phyloP scores from a whole-genome alignment of 2,113 vertebrate genomes.

The Oncorhynchus tshawytscha region DNA sequence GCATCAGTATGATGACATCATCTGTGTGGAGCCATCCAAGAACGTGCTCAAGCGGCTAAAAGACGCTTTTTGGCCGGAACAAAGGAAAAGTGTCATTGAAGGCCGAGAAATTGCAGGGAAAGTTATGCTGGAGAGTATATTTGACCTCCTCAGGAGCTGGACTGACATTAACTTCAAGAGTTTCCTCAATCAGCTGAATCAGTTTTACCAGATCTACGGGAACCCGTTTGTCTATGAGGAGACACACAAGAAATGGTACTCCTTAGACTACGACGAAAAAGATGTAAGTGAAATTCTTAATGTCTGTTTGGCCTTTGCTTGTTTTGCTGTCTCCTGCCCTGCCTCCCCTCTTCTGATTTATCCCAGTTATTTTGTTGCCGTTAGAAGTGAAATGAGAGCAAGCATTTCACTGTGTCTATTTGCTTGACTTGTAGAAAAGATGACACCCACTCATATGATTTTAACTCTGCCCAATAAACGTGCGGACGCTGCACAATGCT shows the following conservation, averaged over 20 bases:
- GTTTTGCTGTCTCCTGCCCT: no score
- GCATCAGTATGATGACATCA: constrained; percentile 95
- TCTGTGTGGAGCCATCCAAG: constrained; percentile 63
- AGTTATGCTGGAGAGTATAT: constrained; percentile 81
- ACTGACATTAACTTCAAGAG: constrained; percentile 66
- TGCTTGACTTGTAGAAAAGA: no score
- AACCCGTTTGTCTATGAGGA: constrained; percentile 65
- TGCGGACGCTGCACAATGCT: no score
- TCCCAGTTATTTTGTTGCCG: no score
- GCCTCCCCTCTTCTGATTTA: no score
- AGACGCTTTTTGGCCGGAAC: constrained; percentile 14
- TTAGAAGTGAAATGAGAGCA: no score
- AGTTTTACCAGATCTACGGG: constrained; percentile 68
- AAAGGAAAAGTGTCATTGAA: constrained; percentile 43
- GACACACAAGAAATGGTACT: constrained; percentile 2
- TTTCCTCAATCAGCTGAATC: constrained; percentile 75
- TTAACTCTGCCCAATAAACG: no score
- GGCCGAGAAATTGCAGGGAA: constrained; percentile 77
- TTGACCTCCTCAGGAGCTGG: constrained; percentile 80
- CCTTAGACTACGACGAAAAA: constrained; percentile 46
- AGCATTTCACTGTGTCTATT: no score
- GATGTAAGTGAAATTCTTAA: constrained; percentile 69
- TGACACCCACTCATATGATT: no score
- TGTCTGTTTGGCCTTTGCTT: no score
- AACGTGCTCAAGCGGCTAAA: fast-evolving